phyloP scores from a whole-genome alignment of 2,113 vertebrate species.

The Anhinga anhinga region DNA sequence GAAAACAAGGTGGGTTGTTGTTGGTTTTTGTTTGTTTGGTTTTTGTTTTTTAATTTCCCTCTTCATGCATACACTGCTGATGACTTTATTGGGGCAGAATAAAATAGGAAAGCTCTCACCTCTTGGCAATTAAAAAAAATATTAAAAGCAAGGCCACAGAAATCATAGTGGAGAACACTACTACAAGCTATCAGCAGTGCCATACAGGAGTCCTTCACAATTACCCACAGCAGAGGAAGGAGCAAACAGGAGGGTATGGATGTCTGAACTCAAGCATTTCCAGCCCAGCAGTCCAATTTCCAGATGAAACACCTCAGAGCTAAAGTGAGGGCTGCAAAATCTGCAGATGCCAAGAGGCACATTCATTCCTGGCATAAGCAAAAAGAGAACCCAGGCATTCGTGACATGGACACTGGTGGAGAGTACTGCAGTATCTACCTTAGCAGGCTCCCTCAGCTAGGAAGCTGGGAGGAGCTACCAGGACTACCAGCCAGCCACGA shows the following conservation, averaged over 20 bases:
- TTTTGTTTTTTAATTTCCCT: neutral
- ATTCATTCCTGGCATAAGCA: neutral
- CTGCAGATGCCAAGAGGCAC: neutral
- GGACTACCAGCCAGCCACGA: accelerated
- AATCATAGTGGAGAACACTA: neutral
- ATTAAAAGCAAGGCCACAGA: neutral
- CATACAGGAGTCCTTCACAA: neutral
- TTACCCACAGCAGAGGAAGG: neutral
- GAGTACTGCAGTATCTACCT: neutral
- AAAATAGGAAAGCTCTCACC: neutral
- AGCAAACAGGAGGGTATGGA: neutral
- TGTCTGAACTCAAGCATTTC: neutral
- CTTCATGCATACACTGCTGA: neutral
- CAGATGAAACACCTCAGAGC: neutral
- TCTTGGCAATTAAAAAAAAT: neutral
- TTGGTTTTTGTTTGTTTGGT: no score
- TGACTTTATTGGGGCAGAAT: neutral
- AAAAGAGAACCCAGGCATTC: neutral
- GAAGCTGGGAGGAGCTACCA: neutral
- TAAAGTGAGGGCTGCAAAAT: neutral
- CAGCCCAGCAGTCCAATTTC: neutral
- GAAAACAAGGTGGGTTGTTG: neutral
- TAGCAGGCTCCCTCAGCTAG: neutral
- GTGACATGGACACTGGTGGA: neutral
- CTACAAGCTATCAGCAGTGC: neutral